Conservation (phyloP, 2,888 invertebrate genomes). For the Antitype chi region DNA sequence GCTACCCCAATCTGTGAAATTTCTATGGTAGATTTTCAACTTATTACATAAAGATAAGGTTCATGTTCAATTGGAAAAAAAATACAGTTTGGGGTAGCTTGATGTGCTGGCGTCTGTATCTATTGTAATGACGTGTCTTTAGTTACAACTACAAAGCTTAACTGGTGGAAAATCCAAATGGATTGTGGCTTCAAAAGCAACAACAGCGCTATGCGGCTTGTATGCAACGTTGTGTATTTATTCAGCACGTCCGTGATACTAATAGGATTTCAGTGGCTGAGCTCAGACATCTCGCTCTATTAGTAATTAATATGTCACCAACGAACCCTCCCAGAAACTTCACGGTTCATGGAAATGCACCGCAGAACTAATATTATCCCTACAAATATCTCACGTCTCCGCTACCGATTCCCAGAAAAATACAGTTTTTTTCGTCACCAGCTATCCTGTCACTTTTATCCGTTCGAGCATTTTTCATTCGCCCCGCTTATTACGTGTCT, state of each 20-base stretch:
- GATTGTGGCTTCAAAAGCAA: neutral
- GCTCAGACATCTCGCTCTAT: constrained; percentile 75
- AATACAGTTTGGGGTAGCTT: too few relatives aligned
- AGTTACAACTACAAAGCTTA: neutral
- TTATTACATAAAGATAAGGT: too few relatives aligned
- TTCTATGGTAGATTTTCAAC: too few relatives aligned
- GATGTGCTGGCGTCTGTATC: too few relatives aligned
- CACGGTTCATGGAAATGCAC: constrained; percentile 82
- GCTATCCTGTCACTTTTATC: constrained; percentile 78
- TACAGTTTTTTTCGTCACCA: constrained; percentile 74
- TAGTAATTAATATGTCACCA: constrained; percentile 83
- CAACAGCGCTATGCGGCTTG: neutral
- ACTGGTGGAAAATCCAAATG: neutral
- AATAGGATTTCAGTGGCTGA: constrained; percentile 67
- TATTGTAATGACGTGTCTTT: neutral
- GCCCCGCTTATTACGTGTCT: constrained; percentile 70
- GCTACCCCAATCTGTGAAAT: too few relatives aligned
- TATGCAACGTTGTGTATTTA: neutral
- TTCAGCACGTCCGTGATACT: constrained; percentile 62
- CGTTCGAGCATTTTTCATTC: constrained; percentile 77
- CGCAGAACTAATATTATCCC: constrained; percentile 86
- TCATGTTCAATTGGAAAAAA: too few relatives aligned
- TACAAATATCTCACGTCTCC: constrained; percentile 85
- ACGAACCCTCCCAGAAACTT: constrained; percentile 72
- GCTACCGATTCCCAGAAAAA: constrained; percentile 82